Percentiles rank a stretch among this genome's conserved stretches.
These are phyloP conservation scores for Contarinia nasturtii DNA, from an alignment of 1,140 invertebrate genomes.

Conservation along the genomic window DNA sequence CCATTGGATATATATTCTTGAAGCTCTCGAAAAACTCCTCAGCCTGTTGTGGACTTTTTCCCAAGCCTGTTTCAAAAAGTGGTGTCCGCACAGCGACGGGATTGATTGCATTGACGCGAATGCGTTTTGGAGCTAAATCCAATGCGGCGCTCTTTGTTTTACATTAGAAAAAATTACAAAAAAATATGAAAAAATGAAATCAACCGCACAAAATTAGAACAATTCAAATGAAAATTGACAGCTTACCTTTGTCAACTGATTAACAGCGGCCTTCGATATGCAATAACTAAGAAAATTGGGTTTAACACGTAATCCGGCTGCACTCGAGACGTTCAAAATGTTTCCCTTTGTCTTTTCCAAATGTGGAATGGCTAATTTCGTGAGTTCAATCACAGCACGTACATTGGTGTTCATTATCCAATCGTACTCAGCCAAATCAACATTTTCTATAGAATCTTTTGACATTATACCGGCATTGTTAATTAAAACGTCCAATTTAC, in stretches of 20 bases:
- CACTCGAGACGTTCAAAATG: constrained; percentile 73
- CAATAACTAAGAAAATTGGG: constrained; percentile 61
- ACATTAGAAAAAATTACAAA: constrained; percentile 59
- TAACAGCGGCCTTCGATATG: constrained; percentile 73
- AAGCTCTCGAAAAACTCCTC: no score
- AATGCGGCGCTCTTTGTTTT: constrained; percentile 30
- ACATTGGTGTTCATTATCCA: constrained; percentile 71
- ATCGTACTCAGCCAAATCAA: constrained; percentile 65
- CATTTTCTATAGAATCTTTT: constrained; percentile 63
- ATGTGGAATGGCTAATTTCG: constrained; percentile 63
- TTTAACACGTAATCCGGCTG: constrained; percentile 63
- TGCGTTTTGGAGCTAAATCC: neutral
- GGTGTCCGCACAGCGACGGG: no score
- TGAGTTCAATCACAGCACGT: constrained; percentile 49
- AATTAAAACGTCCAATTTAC: constrained; percentile 55
- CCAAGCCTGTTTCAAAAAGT: no score
- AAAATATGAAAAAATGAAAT: constrained; percentile 46
- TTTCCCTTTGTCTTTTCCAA: constrained; percentile 56
- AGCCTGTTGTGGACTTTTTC: no score
- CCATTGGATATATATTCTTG: no score
- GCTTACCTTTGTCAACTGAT: constrained; percentile 85
- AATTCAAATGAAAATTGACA: no score
- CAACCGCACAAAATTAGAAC: constrained; percentile 44
- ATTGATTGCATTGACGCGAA: neutral
- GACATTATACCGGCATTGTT: constrained; percentile 81